phyloP scores from a whole-genome alignment of 53 echinoderm and acorn worm species.

The Temnopleurus reevesii region DNA sequence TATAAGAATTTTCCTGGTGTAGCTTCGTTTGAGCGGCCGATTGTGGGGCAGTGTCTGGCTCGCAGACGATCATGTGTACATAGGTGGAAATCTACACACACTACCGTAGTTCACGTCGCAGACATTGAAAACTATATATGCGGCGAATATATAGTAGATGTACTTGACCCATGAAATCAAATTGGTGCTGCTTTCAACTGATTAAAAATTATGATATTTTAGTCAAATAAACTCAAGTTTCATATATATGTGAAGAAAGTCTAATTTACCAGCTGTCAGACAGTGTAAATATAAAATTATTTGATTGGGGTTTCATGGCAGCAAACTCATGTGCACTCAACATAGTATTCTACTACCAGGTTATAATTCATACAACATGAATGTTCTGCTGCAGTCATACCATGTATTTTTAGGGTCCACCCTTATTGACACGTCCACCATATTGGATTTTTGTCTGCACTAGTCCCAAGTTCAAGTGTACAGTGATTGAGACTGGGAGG shows the following conservation, averaged over 20 bases:
- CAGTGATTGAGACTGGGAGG: conserved; percentile 3
- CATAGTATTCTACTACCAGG: conserved; percentile 20
- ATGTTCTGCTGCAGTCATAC: conserved; percentile 34
- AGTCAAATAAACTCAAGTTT: not conserved
- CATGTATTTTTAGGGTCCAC: conserved; percentile 45
- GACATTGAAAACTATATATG: conserved; percentile 46
- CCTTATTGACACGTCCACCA: conserved; percentile 37
- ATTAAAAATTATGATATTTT: not conserved
- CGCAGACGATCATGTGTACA: conserved; percentile 52
- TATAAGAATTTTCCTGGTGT: not conserved
- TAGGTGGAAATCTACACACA: conserved; percentile 26
- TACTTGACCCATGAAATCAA: conserved; percentile 47
- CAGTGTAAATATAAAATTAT: not conserved
- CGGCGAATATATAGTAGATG: conserved; percentile 23
- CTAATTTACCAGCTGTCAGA: not conserved
- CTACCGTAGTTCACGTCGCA: conserved; percentile 44
- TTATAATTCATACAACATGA: conserved; percentile 48
- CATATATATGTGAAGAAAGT: not conserved
- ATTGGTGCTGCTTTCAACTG: conserved; percentile 1
- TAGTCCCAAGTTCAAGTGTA: conserved; percentile 49
- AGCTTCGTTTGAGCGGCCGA: not conserved
- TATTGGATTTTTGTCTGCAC: conserved; percentile 42
- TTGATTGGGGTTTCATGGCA: not conserved
- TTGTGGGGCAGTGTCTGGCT: conserved; percentile 14
- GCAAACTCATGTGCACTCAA: not conserved